Conservation (phyloP, 2,888 invertebrate species). For the Oxytorus armatus region DNA sequence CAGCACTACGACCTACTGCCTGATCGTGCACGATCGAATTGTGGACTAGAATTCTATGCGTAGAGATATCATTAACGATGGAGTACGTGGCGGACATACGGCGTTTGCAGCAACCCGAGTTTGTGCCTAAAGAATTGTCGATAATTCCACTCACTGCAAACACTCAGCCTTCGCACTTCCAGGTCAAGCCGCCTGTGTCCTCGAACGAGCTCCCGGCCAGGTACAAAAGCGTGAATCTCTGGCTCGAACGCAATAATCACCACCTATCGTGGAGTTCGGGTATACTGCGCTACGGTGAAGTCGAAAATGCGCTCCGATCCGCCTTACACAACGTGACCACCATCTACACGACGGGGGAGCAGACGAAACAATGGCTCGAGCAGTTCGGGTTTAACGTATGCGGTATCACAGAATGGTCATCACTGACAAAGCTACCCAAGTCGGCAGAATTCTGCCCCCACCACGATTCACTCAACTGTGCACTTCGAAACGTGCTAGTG, state of each 20-base stretch:
- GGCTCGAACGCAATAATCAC: constrained; percentile 30
- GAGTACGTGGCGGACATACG: constrained; percentile 13
- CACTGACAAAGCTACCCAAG: neutral
- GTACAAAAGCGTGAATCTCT: constrained; percentile 17
- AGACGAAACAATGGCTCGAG: constrained; percentile 5
- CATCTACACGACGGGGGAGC: neutral
- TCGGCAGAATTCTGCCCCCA: neutral
- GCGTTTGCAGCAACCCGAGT: neutral
- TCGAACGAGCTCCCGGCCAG: constrained; percentile 10
- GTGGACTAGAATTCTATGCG: constrained; percentile 1
- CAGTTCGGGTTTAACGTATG: neutral
- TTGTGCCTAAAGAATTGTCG: neutral
- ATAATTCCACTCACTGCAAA: neutral
- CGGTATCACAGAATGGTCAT: neutral
- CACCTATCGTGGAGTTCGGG: constrained; percentile 11
- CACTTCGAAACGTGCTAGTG: too few relatives aligned
- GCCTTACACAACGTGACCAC: neutral
- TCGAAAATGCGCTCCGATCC: constrained; percentile 7
- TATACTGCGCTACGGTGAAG: neutral
- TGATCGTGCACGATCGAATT: neutral
- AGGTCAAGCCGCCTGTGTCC: constrained; percentile 17
- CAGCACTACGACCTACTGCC: neutral
- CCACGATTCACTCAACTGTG: too few relatives aligned
- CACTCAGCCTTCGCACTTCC: neutral
- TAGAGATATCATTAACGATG: constrained; percentile 2